A percentile compares a stretch with the other conserved stretches of the same genome.
Evolutionary conservation across 2,113 vertebrate species (phyloP).

Genomic region (Pterocles burchelli): DNA sequence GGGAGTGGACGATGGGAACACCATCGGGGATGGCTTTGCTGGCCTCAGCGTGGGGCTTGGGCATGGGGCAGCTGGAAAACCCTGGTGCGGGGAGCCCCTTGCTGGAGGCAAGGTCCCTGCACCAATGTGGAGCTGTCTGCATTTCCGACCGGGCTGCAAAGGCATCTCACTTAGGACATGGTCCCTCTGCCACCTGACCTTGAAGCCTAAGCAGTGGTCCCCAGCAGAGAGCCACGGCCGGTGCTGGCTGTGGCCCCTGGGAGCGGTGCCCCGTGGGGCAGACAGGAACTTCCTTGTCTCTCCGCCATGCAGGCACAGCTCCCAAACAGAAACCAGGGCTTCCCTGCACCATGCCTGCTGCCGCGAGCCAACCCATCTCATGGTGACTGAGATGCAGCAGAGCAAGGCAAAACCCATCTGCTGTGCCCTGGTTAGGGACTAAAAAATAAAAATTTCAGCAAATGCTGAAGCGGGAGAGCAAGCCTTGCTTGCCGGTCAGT

Average conservation of each 20-base stretch:
- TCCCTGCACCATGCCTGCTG: neutral
- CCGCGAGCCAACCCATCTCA: fast-evolving
- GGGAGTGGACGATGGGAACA: fast-evolving
- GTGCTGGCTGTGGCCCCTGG: fast-evolving
- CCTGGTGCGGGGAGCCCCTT: neutral
- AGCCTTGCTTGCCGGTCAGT: fast-evolving
- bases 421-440: neutral
- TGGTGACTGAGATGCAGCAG: neutral
- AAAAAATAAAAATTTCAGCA: neutral
- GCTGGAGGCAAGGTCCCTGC: neutral
- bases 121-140: neutral
- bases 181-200: neutral
- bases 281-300: neutral
- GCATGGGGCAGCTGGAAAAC: neutral
- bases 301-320: neutral
- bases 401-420: neutral
- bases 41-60: neutral
- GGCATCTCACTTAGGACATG: neutral
- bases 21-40: fast-evolving
- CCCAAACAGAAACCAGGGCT: neutral
- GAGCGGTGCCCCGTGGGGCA: neutral
- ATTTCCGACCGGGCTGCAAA: neutral
- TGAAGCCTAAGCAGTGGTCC: neutral
- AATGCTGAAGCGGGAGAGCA: fast-evolving
- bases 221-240: fast-evolving